Evolutionary conservation across 2,113 vertebrate genomes (phyloP).

Genomic region (Condylura cristata): DNA sequence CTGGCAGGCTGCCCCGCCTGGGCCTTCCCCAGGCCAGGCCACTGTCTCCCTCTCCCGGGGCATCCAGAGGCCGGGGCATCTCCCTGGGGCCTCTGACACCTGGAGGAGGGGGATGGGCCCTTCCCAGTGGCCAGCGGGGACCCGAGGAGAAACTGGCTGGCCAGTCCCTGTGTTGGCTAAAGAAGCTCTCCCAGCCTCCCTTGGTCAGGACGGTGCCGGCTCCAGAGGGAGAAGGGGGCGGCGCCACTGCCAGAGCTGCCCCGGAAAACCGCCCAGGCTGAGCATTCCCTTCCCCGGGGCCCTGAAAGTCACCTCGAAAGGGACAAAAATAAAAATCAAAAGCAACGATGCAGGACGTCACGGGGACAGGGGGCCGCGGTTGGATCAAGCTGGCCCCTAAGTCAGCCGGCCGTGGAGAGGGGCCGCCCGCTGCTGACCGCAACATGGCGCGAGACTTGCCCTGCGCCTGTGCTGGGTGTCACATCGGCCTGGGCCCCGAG

Average conservation of each 20-base stretch:
- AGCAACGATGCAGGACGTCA: too few species aligned
- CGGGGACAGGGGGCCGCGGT: not conserved
- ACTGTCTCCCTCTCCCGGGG: too few species aligned
- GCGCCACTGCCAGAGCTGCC: not conserved
- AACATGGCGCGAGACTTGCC: too few species aligned
- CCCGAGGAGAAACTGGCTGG: not conserved
- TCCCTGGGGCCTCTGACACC: too few species aligned
- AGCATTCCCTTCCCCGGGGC: not conserved
- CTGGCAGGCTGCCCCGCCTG: too few species aligned
- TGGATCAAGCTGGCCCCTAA: not conserved
- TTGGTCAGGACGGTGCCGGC: not conserved
- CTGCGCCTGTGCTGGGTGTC: too few species aligned
- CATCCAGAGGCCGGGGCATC: too few species aligned
- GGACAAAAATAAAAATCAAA: not conserved
- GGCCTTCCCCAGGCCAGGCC: too few species aligned
- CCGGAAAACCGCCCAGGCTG: not conserved
- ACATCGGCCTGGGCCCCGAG: too few species aligned
- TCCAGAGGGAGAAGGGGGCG: not conserved
- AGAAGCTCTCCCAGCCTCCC: not conserved
- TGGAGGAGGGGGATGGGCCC: not conserved
- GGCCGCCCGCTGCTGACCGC: rapidly evolving
- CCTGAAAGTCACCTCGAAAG: not conserved
- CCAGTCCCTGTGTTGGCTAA: not conserved
- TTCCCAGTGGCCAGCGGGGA: not conserved
- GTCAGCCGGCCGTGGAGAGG: not conserved